Percentiles rank a stretch among this genome's conserved stretches.
Conservation (phyloP, 2,888 invertebrate species). For the Eristalinus sepulchralis region DNA sequence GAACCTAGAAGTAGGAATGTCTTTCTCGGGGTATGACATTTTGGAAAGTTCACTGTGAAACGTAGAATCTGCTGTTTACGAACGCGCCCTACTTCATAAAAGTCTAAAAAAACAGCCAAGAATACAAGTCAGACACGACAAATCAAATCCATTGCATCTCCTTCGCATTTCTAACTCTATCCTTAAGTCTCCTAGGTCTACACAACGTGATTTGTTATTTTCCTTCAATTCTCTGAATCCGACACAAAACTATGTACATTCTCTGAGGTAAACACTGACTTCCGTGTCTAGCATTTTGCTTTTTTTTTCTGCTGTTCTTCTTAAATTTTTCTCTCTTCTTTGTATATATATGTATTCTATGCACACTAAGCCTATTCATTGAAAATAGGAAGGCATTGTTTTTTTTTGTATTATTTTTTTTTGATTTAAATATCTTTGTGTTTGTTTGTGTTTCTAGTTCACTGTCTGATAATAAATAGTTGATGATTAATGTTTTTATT, state of each 20-base stretch:
- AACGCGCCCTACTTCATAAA: background rate
- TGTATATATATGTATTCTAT: conserved; percentile 54
- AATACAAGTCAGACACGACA: background rate
- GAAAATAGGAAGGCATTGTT: conserved; percentile 71
- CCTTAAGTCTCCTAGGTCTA: background rate
- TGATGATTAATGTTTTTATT: conserved; percentile 5
- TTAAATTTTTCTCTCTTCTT: conserved; percentile 40
- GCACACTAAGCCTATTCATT: conserved; percentile 70
- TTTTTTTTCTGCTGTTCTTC: conserved; percentile 16
- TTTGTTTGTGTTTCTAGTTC: conserved; percentile 24
- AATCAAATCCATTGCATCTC: background rate
- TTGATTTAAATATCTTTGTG: conserved; percentile 36
- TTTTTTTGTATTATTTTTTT: no score
- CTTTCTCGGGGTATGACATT: no score
- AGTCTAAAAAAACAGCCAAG: background rate
- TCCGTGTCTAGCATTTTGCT: conserved; percentile 16
- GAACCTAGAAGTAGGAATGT: no score
- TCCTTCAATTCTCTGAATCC: conserved; percentile 32
- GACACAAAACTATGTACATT: conserved; percentile 20
- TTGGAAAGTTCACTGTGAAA: no score
- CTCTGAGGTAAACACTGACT: conserved; percentile 59
- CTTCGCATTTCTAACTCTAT: background rate
- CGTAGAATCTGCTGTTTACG: background rate
- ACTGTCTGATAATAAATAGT: conserved; percentile 39
- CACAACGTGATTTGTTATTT: background rate